Percentiles rank a stretch among this genome's conserved stretches.
Evolutionary conservation across 2,888 invertebrate genomes (phyloP).

Genomic region (Minunthozetes semirufus): DNA sequence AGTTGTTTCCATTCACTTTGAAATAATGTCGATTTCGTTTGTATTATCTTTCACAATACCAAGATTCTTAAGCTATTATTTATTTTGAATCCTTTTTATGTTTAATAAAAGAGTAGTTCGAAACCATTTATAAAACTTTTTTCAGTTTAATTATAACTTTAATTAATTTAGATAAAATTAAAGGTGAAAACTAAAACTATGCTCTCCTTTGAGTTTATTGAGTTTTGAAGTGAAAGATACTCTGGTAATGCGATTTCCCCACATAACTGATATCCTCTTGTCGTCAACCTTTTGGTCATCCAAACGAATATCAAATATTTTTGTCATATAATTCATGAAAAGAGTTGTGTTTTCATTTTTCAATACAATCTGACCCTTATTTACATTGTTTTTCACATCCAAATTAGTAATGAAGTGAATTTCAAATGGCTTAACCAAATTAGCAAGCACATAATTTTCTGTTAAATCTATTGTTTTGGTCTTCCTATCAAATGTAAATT

Average conservation of each 20-base stretch:
- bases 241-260: background rate
- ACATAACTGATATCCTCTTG: background rate
- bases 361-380: constrained; percentile 53
- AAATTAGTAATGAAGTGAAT: constrained; percentile 10
- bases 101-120: no score
- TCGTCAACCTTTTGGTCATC: background rate
- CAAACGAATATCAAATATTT: background rate
- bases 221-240: no score
- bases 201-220: no score
- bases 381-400: background rate
- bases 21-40: background rate
- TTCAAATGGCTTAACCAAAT: constrained; percentile 5
- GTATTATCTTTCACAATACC: background rate
- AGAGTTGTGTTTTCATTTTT: constrained; percentile 99
- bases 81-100: background rate
- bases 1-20: background rate
- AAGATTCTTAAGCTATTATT: background rate
- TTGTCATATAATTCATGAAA: constrained; percentile 64
- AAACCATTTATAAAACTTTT: no score
- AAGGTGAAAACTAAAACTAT: no score
- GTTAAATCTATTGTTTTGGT: background rate
- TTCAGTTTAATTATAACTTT: no score
- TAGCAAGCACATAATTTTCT: constrained; percentile 1
- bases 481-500: constrained; percentile 6
- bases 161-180: no score